Evolutionary conservation across 2,888 invertebrate species (phyloP).

Genomic region (Melitaea athalia): DNA sequence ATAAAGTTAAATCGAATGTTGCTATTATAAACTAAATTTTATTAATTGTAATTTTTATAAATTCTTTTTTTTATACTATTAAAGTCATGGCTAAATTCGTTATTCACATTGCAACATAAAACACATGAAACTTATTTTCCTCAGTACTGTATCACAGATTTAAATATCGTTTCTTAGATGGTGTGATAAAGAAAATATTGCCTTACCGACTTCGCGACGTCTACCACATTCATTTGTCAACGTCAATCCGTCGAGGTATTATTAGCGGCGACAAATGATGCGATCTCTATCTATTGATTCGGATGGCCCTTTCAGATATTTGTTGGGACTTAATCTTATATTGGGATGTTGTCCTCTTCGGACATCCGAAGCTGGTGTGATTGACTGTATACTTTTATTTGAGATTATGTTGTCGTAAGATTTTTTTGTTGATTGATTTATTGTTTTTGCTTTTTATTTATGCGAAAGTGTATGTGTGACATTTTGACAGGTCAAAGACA

Average conservation of each 20-base stretch:
- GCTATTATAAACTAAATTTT: no score
- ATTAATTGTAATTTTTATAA: no score
- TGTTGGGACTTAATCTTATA: constrained; percentile 11
- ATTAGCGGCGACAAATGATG: constrained; percentile 25
- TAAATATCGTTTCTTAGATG: constrained; percentile 1
- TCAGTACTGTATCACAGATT: neutral
- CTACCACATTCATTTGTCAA: constrained; percentile 24
- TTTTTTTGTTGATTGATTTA: neutral
- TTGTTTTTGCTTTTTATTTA: no score
- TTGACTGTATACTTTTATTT: neutral
- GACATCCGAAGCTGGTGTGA: neutral
- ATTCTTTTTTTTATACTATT: no score
- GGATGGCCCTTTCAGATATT: constrained; percentile 10
- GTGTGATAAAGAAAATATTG: constrained; percentile 24
- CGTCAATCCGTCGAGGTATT: constrained; percentile 15
- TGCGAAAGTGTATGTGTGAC: no score
- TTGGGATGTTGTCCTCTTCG: neutral
- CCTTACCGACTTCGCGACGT: constrained; percentile 9
- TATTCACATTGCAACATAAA: neutral
- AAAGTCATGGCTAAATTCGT: neutral
- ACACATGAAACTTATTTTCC: neutral
- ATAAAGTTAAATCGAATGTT: no score
- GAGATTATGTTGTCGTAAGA: neutral
- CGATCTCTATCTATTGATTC: constrained; percentile 34
- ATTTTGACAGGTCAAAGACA: no score